Percentiles rank a stretch among this genome's conserved stretches.
These are phyloP conservation scores for Megaceryle torquata DNA, from an alignment of 2,113 vertebrate genomes.

Conservation along the genomic window DNA sequence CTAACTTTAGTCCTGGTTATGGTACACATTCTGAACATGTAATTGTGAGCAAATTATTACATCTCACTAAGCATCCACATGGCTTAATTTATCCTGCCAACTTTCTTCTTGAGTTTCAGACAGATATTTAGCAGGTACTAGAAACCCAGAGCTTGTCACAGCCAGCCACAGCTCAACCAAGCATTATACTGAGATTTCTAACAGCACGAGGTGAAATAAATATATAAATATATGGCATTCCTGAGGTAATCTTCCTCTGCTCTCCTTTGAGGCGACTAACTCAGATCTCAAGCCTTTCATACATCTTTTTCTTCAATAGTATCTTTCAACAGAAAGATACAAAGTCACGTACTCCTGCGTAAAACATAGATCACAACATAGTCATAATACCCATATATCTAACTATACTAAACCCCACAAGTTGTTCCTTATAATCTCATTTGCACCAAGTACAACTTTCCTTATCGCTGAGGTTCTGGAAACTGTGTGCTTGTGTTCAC, in stretches of 20 bases:
- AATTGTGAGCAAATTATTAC: not conserved
- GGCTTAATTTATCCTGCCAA: not conserved
- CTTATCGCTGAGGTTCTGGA: not conserved
- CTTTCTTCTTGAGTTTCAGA: not conserved
- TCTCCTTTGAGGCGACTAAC: not conserved
- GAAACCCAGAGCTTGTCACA: not conserved
- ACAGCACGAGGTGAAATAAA: not conserved
- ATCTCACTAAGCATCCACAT: not conserved
- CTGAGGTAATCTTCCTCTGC: not conserved
- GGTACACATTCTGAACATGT: not conserved
- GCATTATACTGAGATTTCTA: not conserved
- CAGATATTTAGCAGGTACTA: not conserved
- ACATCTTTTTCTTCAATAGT: not conserved
- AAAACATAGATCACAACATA: not conserved
- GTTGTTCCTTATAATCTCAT: not conserved
- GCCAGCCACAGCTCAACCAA: not conserved
- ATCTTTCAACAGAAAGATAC: not conserved
- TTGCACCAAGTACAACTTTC: not conserved
- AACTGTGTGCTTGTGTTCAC: rapidly evolving
- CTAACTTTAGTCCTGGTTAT: not conserved
- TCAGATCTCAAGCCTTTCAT: not conserved
- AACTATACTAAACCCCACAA: not conserved
- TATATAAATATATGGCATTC: not conserved
- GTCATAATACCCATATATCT: not conserved
- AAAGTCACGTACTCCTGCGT: not conserved